These are phyloP conservation scores for Diarsia dahlii DNA, from an alignment of 2,888 invertebrate genomes.

Conservation along the genomic window DNA sequence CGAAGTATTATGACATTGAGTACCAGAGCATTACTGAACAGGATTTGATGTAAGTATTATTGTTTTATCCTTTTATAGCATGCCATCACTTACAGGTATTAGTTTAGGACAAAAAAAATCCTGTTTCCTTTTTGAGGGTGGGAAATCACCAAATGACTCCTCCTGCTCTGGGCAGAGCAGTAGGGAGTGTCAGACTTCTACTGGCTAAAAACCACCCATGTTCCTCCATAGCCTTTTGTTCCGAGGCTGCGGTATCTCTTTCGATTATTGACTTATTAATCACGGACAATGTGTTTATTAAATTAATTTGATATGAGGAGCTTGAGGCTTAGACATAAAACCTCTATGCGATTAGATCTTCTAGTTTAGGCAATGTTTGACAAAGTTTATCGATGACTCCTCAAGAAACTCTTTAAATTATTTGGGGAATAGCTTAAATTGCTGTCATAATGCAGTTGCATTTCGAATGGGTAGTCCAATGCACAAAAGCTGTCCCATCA, in stretches of 20 bases:
- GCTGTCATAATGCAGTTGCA: neutral
- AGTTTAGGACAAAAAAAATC: neutral
- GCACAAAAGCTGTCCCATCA: neutral
- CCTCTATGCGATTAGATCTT: neutral
- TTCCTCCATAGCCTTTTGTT: too few species aligned
- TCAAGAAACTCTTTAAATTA: neutral
- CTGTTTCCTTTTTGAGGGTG: too few species aligned
- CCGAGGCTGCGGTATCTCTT: too few species aligned
- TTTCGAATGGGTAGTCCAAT: neutral
- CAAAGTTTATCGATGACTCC: neutral
- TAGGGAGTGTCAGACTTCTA: too few species aligned
- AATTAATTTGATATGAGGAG: neutral
- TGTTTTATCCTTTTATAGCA: neutral
- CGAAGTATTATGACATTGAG: constrained; percentile 34
- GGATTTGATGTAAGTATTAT: constrained; percentile 37
- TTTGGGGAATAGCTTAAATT: neutral
- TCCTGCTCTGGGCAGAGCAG: too few species aligned
- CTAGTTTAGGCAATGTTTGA: neutral
- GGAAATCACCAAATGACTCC: too few species aligned
- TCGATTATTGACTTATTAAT: neutral
- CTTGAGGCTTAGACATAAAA: neutral
- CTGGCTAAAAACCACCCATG: too few species aligned
- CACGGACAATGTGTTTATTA: neutral
- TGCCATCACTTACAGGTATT: neutral
- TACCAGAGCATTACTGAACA: constrained; percentile 26